phyloP scores from a whole-genome alignment of 2,113 vertebrate species.

The Periophthalmus modestus region DNA sequence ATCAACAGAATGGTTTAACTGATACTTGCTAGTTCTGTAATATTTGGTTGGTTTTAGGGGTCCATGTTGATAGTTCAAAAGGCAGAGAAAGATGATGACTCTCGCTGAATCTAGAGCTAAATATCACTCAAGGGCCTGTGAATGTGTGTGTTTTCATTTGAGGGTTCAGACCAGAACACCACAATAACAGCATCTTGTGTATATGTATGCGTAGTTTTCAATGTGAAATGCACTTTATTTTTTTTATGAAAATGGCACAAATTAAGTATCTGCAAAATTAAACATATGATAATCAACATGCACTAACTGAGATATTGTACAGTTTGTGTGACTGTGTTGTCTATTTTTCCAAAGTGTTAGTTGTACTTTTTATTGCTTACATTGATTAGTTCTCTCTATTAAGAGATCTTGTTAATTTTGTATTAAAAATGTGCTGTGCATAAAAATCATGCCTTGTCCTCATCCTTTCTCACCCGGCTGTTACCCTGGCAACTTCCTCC shows the following conservation, averaged over 20 bases:
- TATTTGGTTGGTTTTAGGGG: constrained; percentile 16
- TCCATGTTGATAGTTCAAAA: constrained; percentile 14
- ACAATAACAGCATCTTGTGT: constrained; percentile 76
- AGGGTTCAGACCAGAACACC: constrained; percentile 23
- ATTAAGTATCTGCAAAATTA: constrained; percentile 83
- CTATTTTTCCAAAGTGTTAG: constrained; percentile 84
- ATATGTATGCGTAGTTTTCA: constrained; percentile 76
- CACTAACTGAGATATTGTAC: constrained; percentile 80
- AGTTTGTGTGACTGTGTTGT: constrained; percentile 78
- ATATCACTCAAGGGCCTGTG: constrained; percentile 63
- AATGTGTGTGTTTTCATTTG: constrained; percentile 39
- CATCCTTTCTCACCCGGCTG: constrained; percentile 36
- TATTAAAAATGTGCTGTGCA: constrained; percentile 84
- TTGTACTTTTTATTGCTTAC: constrained; percentile 83
- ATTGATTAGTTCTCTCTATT: constrained; percentile 78
- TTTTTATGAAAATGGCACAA: constrained; percentile 79
- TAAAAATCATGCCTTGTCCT: constrained; percentile 59
- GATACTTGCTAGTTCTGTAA: constrained; percentile 36
- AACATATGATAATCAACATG: constrained; percentile 79
- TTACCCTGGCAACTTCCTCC: constrained; percentile 70
- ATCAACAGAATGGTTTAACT: constrained; percentile 45
- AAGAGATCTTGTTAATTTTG: constrained; percentile 83
- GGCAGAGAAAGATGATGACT: constrained; percentile 15
- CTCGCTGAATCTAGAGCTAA: constrained; percentile 62
- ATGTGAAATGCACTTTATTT: constrained; percentile 87